A percentile compares a stretch with the other conserved stretches of the same genome.
Evolutionary conservation across 2,888 invertebrate species (phyloP).

Genomic region (Cosmia trapezina): DNA sequence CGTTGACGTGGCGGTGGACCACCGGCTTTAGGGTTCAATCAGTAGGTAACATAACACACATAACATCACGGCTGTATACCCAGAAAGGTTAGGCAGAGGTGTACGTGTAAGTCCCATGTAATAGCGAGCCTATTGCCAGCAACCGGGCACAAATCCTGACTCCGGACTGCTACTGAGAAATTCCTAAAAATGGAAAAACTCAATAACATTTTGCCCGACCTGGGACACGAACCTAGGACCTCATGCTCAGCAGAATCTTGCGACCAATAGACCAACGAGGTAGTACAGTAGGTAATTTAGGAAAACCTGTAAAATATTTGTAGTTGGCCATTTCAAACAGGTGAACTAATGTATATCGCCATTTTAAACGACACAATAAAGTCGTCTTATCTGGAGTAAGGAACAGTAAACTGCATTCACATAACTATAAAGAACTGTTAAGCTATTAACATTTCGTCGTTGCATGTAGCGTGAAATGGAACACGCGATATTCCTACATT

Average conservation of each 20-base stretch:
- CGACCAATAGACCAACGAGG: neutral
- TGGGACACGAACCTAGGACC: no score
- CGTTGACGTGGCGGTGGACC: no score
- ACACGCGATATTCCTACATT: conserved; percentile 42
- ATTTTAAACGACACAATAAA: conserved; percentile 36
- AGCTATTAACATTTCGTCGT: conserved; percentile 51
- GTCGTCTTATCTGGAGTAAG: conserved; percentile 35
- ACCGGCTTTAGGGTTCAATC: neutral
- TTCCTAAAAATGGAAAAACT: neutral
- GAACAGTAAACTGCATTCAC: conserved; percentile 37
- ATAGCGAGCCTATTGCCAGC: neutral
- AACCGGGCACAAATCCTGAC: no score
- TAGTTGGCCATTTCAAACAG: conserved; percentile 7
- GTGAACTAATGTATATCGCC: conserved; percentile 21
- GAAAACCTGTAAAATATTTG: conserved; percentile 2
- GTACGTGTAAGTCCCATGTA: neutral
- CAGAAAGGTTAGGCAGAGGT: neutral
- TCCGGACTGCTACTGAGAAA: neutral
- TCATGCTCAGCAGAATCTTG: no score
- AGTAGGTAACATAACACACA: neutral
- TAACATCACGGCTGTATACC: neutral
- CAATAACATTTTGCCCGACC: neutral
- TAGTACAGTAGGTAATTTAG: neutral
- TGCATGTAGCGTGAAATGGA: conserved; percentile 42
- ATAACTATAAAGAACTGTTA: conserved; percentile 45